Evolutionary conservation across 2,888 invertebrate species (phyloP), one percentile per base, ranked within the genome.

Genomic region (Ichneumoninae sp.): DNA sequence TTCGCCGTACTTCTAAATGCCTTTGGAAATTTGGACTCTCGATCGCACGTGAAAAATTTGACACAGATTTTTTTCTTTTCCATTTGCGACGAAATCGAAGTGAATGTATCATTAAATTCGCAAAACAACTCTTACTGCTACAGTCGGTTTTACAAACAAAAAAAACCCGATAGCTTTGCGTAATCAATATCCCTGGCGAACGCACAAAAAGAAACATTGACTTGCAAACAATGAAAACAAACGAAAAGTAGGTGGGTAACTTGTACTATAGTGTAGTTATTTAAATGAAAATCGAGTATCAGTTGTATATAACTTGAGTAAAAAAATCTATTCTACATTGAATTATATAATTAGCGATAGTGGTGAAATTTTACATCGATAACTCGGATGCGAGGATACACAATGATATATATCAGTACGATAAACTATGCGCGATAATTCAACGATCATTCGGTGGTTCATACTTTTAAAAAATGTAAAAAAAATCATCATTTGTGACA

Each of bases 321-420:
- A 86, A 86, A 86, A 84, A 86, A 86, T 84, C 82, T 84, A 82
- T 79, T 80, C 82, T 82, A 84, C 76, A 70, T 78, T 60, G 52
- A 71, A 76, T 66, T 79, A 72, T 80, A 62, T 57, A 22, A 72
- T 50, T 82, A 79, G 40, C 81, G 52, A 79, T 68, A 71, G 79
- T 30, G 74, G 22, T 57, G 62, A 74, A 70, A 72, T 74, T 74
- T 79, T 79, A 82, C 76, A 76, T 82, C 66, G 68, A 82, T 70
- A 70, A 70, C 74, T 84, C 65, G 70, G 50, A 81, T 71, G 62
- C 71, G 52, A 33, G 50, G 71, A 79, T 80, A 75, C 79, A 66
- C 71, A 82, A 66, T 84, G 66, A 57, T 57, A 57, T 57, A 79
- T 71, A 79, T 84, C 70, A 52, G 40, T 74, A 79, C 66, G 66